Conservation (phyloP, 2,113 vertebrate species). For the Catharus fuscescens region DNA sequence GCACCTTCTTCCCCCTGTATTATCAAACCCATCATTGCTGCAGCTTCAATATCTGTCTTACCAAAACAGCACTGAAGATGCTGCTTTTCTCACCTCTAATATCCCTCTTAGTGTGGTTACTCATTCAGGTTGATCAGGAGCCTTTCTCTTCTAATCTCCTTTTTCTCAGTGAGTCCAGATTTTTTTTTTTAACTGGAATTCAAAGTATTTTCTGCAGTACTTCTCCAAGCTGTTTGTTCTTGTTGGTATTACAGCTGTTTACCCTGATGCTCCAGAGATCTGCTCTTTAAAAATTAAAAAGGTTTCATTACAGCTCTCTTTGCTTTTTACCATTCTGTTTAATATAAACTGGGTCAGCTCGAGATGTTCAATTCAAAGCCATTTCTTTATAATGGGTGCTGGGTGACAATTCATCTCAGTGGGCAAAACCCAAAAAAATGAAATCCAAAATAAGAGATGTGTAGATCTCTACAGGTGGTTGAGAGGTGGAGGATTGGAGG, state of each 20-base stretch:
- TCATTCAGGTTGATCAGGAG: background rate
- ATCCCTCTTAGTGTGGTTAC: background rate
- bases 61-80: background rate
- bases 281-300: conserved; percentile 22
- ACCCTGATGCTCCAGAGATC: background rate
- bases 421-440: background rate
- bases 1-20: background rate
- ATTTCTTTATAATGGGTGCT: background rate
- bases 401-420: background rate
- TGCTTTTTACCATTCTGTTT: conserved; percentile 1
- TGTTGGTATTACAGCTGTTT: background rate
- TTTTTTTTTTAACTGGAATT: background rate
- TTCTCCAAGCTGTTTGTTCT: background rate
- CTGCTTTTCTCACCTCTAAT: background rate
- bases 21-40: background rate
- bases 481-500: fast-evolving
- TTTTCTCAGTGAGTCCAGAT: background rate
- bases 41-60: background rate
- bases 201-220: background rate
- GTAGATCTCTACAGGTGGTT: background rate
- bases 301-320: background rate
- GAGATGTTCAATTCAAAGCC: background rate
- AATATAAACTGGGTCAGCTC: background rate
- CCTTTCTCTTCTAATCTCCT: background rate
- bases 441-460: background rate